These are phyloP conservation scores for Champsocephalus gunnari DNA, from an alignment of 2,797 vertebrate genomes.

Conservation along the genomic window DNA sequence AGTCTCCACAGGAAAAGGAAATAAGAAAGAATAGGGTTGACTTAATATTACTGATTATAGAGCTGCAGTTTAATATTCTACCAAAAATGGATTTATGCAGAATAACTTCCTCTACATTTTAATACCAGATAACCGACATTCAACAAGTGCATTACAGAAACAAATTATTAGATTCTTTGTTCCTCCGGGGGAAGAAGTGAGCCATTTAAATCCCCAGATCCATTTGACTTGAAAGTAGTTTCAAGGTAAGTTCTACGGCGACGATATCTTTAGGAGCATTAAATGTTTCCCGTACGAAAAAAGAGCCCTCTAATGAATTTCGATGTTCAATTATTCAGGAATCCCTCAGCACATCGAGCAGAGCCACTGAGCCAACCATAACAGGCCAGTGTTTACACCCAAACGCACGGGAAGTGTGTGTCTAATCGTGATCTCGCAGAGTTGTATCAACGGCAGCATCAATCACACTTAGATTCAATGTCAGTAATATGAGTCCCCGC, in stretches of 20 bases:
- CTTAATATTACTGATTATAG: constrained; percentile 20
- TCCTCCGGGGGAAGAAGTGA: constrained; percentile 30
- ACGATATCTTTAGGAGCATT: constrained; percentile 20
- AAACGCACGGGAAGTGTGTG: not conserved
- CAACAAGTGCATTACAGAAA: constrained; percentile 25
- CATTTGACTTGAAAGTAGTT: constrained; percentile 37
- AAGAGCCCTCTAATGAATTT: constrained; percentile 7
- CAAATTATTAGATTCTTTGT: constrained; percentile 18
- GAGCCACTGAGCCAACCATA: not conserved
- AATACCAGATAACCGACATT: not conserved
- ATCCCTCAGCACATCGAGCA: not conserved
- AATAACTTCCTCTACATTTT: constrained; percentile 3
- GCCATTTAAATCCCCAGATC: constrained; percentile 27
- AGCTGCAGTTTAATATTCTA: not conserved
- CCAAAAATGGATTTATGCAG: not conserved
- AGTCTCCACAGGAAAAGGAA: not conserved
- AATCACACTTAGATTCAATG: constrained; percentile 42
- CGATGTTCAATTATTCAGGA: no score
- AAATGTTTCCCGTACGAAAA: constrained; percentile 26
- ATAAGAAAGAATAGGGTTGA: constrained; percentile 3
- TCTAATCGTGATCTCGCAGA: not conserved
- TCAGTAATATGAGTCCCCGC: not conserved
- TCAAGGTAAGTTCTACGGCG: constrained; percentile 38
- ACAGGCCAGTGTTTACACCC: not conserved
- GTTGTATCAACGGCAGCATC: constrained; percentile 30